phyloP scores from a whole-genome alignment of 1,140 invertebrate species.

The Brachionus asplanchnoidis region DNA sequence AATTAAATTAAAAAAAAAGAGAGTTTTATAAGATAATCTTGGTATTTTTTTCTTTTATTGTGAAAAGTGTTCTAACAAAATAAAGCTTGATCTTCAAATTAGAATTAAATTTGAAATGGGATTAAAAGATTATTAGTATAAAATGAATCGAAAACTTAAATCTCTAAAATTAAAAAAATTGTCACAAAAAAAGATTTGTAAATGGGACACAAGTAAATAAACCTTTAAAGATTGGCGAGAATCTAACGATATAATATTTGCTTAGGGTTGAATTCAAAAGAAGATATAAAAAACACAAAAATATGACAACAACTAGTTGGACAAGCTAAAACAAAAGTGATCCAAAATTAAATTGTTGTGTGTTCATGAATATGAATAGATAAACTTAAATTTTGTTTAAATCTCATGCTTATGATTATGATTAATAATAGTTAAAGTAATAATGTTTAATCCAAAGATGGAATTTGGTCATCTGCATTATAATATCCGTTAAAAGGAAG shows the following conservation, averaged over 20 bases:
- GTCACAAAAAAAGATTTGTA: constrained; percentile 16
- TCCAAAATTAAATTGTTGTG: constrained; percentile 10
- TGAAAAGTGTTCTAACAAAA: neutral
- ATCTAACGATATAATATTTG: constrained; percentile 6
- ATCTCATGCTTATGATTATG: constrained; percentile 9
- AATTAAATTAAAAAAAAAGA: neutral
- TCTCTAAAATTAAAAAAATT: neutral
- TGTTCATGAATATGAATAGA: constrained; percentile 9
- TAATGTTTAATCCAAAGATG: too few species aligned
- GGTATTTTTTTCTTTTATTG: neutral
- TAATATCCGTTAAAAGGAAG: too few species aligned
- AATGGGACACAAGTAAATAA: constrained; percentile 13
- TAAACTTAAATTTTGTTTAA: neutral
- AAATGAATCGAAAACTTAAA: neutral
- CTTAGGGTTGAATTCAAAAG: neutral
- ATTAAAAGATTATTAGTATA: neutral
- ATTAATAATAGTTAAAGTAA: neutral
- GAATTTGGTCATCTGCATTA: too few species aligned
- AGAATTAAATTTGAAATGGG: neutral
- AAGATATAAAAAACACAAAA: neutral
- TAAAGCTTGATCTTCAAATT: neutral
- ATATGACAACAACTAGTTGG: neutral
- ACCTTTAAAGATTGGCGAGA: constrained; percentile 14
- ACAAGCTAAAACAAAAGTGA: neutral
- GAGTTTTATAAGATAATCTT: neutral